These are phyloP conservation scores for Maconellicoccus hirsutus DNA, from an alignment of 1,140 invertebrate genomes.

Conservation along the genomic window DNA sequence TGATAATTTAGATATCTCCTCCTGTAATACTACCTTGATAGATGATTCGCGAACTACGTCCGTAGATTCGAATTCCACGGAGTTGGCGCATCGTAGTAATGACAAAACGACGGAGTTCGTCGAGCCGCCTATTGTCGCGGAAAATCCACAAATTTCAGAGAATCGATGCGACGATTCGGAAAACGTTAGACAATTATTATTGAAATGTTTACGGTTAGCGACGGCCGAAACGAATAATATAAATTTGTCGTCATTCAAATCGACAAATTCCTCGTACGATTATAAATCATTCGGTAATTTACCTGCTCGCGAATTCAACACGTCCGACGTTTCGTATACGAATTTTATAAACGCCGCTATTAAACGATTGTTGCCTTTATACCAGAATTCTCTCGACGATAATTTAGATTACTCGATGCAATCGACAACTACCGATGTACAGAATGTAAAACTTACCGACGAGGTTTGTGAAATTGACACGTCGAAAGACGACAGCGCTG, in stretches of 20 bases:
- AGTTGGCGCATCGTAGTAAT: background rate
- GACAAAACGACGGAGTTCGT: background rate
- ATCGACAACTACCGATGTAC: background rate
- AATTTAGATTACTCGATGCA: background rate
- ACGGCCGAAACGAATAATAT: background rate
- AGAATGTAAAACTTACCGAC: background rate
- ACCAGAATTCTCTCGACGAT: conserved; percentile 9
- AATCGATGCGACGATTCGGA: background rate
- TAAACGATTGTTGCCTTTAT: background rate
- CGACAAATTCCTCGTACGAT: background rate
- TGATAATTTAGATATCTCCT: background rate
- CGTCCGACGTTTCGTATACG: background rate
- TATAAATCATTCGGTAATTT: background rate
- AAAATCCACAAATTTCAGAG: background rate
- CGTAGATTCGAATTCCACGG: background rate
- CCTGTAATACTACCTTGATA: background rate
- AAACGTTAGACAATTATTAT: background rate
- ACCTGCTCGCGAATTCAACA: background rate
- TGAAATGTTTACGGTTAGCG: background rate
- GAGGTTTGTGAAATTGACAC: background rate
- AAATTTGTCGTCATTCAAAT: background rate
- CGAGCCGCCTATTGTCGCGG: background rate
- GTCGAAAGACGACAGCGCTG: background rate
- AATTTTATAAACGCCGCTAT: background rate
- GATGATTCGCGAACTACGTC: background rate